Evolutionary conservation across 2,888 invertebrate species (phyloP).

Genomic region (Odontocolon sp.): DNA sequence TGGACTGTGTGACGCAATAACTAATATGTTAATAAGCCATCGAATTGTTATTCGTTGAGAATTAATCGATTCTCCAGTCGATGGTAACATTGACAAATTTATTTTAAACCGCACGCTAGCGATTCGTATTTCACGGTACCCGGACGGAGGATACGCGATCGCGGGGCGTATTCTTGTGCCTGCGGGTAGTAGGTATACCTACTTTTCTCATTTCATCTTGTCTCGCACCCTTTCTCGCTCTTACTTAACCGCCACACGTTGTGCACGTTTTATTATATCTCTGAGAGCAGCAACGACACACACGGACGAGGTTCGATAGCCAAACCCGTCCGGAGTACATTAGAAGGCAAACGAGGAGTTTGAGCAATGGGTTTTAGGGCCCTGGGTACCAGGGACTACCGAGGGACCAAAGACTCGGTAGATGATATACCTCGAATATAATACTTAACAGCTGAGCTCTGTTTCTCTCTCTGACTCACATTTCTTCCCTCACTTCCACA

Average conservation of each 20-base stretch:
- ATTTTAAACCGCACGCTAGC: constrained; percentile 39
- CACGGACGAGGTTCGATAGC: constrained; percentile 12
- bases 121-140: constrained; percentile 51
- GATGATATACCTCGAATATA: constrained; percentile 46
- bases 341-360: constrained; percentile 57
- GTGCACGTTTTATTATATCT: constrained; percentile 31
- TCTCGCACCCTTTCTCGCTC: constrained; percentile 10
- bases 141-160: constrained; percentile 25
- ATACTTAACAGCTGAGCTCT: constrained; percentile 51
- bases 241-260: background rate
- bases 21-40: constrained; percentile 43
- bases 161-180: constrained; percentile 13
- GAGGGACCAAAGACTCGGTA: constrained; percentile 8
- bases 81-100: constrained; percentile 50
- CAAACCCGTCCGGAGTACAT: constrained; percentile 34
- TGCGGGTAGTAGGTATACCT: constrained; percentile 15
- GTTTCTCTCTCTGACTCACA: constrained; percentile 43
- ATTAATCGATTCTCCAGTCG: constrained; percentile 45
- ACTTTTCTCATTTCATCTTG: constrained; percentile 11
- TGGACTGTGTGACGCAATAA: constrained; percentile 22
- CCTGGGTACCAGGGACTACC: background rate
- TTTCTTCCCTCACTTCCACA: constrained; percentile 42
- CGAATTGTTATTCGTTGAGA: constrained; percentile 40
- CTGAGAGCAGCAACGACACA: constrained; percentile 18
- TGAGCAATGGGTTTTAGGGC: constrained; percentile 56